phyloP scores from a whole-genome alignment of 2,797 vertebrate genomes.

The Argyrosomus regius region DNA sequence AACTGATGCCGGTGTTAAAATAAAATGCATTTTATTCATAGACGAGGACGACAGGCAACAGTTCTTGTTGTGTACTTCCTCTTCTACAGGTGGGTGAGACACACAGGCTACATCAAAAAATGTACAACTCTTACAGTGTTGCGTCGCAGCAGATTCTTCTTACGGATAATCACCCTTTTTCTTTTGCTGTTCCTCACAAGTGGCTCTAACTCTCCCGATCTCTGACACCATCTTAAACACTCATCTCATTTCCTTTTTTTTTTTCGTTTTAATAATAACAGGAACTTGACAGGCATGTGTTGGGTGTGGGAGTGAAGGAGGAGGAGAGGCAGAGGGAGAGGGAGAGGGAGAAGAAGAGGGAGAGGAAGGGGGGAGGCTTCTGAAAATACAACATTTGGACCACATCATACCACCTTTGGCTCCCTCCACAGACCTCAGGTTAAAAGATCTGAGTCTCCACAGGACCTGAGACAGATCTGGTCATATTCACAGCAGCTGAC shows the following conservation, averaged over 20 bases:
- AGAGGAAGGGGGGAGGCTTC: neutral
- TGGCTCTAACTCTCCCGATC: conserved; percentile 35
- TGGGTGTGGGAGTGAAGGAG: neutral
- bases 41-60: conserved; percentile 42
- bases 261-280: conserved; percentile 13
- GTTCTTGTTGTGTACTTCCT: conserved; percentile 42
- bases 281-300: conserved; percentile 41
- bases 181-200: conserved; percentile 48
- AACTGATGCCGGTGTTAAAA: conserved; percentile 61
- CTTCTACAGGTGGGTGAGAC: conserved; percentile 42
- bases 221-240: conserved; percentile 23
- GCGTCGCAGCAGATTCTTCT: conserved; percentile 40
- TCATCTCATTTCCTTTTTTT: conserved; percentile 52
- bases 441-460: conserved; percentile 56
- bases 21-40: conserved; percentile 76
- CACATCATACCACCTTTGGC: conserved; percentile 59
- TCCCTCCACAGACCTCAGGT: conserved; percentile 56
- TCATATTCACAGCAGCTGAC: conserved; percentile 53
- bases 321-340: neutral
- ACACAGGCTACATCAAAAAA: conserved; percentile 44
- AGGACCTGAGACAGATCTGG: conserved; percentile 59
- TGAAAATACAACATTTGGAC: conserved; percentile 72
- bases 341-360: neutral
- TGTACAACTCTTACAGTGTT: conserved; percentile 62
- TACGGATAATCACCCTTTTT: conserved; percentile 42